Percentiles rank a stretch among this genome's conserved stretches.
phyloP scores from a whole-genome alignment of 2,113 vertebrate genomes.

The Rhea pennata region DNA sequence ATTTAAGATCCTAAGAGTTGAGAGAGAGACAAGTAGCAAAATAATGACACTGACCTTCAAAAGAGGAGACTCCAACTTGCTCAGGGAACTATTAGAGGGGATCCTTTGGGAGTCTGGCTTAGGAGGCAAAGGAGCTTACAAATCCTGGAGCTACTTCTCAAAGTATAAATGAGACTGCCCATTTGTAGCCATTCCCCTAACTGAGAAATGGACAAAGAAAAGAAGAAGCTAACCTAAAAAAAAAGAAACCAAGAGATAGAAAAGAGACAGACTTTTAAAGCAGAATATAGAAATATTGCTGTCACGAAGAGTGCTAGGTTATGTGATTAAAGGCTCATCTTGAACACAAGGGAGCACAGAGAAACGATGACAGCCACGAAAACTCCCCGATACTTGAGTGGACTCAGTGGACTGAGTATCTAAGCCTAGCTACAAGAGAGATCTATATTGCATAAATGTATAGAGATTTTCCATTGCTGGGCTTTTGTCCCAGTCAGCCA shows the following conservation, averaged over 20 bases:
- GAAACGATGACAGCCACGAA: background rate
- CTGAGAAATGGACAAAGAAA: background rate
- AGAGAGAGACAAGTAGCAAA: background rate
- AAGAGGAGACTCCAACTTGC: background rate
- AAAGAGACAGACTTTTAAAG: background rate
- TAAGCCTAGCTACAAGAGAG: too few species aligned
- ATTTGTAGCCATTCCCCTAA: background rate
- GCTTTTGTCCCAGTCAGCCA: too few species aligned
- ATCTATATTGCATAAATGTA: too few species aligned
- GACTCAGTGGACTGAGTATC: too few species aligned
- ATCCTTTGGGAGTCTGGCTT: background rate
- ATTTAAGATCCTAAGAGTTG: background rate
- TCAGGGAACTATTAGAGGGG: background rate
- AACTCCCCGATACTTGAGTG: background rate
- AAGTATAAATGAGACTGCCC: background rate
- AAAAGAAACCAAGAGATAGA: background rate
- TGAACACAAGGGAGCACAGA: background rate
- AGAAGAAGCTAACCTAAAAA: background rate
- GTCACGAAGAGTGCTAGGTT: background rate
- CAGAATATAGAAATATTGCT: background rate
- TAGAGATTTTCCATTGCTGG: too few species aligned
- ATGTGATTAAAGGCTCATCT: background rate
- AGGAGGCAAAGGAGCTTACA: background rate
- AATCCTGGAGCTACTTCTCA: background rate
- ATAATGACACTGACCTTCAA: background rate